These are phyloP conservation scores for Tyrannus savana DNA, from an alignment of 2,113 vertebrate species.

Conservation along the genomic window DNA sequence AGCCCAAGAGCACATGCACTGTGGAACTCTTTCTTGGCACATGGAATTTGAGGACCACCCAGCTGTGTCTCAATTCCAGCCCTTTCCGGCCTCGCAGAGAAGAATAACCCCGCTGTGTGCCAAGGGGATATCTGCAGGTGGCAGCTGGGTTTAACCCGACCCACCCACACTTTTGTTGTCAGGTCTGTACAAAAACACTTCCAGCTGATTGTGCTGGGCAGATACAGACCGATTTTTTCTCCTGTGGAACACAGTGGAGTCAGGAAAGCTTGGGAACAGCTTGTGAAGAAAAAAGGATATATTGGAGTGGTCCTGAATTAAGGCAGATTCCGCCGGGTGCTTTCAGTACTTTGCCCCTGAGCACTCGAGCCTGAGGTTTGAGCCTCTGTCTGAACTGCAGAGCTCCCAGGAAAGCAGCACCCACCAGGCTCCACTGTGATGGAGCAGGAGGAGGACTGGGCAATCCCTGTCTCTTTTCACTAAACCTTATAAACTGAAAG, in stretches of 20 bases:
- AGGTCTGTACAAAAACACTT: neutral
- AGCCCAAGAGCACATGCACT: neutral
- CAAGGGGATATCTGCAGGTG: constrained; percentile 47
- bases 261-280: constrained; percentile 29
- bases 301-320: neutral
- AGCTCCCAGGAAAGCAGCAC: neutral
- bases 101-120: constrained; percentile 6
- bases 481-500: neutral
- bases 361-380: neutral
- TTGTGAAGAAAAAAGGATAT: neutral
- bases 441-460: neutral
- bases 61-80: neutral
- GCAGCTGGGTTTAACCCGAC: constrained; percentile 28
- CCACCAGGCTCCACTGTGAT: neutral
- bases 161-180: constrained; percentile 30
- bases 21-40: neutral
- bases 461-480: neutral
- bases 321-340: neutral
- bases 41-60: neutral
- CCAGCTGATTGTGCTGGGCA: neutral
- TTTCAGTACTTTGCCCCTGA: neutral
- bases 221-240: neutral
- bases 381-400: neutral
- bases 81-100: constrained; percentile 25
- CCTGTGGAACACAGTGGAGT: neutral